These are phyloP conservation scores for Dermatemys mawii DNA, from an alignment of 2,113 vertebrate genomes.

Conservation along the genomic window DNA sequence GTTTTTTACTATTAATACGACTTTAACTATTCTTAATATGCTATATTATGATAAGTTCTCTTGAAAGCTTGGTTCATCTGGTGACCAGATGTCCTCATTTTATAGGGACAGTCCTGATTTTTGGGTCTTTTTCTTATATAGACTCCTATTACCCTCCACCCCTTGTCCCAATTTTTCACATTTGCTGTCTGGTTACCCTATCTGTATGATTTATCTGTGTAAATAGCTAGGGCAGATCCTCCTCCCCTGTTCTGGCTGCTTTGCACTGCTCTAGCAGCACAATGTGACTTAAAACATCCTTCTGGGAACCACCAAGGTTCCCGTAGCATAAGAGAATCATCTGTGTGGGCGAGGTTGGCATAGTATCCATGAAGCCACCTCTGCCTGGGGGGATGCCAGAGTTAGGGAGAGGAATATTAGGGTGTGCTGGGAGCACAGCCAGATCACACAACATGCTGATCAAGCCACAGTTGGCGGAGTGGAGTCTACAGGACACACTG, in stretches of 20 bases:
- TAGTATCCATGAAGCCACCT: fast-evolving
- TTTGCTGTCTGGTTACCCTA: too few relatives aligned
- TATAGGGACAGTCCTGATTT: too few relatives aligned
- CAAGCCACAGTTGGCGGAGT: neutral
- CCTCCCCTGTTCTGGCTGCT: neutral
- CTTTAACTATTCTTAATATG: neutral
- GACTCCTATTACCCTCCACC: too few relatives aligned
- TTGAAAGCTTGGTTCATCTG: neutral
- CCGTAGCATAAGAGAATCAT: neutral
- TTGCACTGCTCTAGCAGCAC: neutral
- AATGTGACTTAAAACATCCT: neutral
- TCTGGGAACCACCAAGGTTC: neutral
- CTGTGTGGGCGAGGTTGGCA: neutral
- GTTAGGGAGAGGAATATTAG: neutral
- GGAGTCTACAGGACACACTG: neutral
- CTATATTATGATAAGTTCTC: neutral
- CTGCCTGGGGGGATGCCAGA: neutral
- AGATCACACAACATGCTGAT: neutral
- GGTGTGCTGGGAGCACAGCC: neutral
- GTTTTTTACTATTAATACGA: neutral
- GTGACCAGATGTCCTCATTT: too few relatives aligned
- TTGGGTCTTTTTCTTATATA: too few relatives aligned
- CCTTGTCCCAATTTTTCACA: too few relatives aligned
- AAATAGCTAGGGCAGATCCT: neutral
- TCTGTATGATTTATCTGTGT: fast-evolving